Evolutionary conservation across 2,797 vertebrate genomes (phyloP).

Genomic region (Alosa sapidissima): DNA sequence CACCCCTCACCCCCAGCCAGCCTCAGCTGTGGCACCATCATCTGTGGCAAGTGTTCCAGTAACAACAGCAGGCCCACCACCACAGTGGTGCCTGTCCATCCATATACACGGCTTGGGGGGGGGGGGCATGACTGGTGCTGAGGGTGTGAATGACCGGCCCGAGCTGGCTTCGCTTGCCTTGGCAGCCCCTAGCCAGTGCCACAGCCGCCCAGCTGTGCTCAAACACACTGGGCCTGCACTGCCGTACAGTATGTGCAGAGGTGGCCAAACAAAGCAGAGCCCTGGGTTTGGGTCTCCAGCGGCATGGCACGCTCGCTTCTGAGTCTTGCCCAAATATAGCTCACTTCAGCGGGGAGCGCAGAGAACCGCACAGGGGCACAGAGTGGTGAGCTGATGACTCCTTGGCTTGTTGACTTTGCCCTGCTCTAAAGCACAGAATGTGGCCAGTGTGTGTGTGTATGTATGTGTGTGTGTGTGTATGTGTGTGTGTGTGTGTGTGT

Average conservation of each 20-base stretch:
- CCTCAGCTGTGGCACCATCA: background rate
- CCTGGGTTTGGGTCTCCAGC: background rate
- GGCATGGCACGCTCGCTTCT: background rate
- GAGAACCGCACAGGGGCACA: background rate
- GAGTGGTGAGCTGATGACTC: background rate
- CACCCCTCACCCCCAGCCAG: background rate
- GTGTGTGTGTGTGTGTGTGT: background rate
- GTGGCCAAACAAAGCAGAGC: conserved; percentile 3
- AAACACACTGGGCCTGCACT: background rate
- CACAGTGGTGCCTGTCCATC: background rate
- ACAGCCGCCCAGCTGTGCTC: background rate
- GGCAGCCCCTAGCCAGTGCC: background rate
- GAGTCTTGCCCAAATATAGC: conserved; percentile 20
- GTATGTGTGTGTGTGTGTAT: no score
- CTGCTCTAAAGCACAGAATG: background rate
- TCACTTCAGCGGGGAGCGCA: background rate
- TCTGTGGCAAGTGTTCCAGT: background rate
- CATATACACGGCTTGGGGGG: background rate
- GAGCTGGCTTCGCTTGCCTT: background rate
- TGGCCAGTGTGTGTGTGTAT: background rate
- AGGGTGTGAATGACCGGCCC: background rate
- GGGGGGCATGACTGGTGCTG: no score
- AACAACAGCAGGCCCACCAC: background rate
- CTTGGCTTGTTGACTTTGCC: background rate
- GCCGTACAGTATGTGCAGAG: background rate